A percentile compares a stretch with the other conserved stretches of the same genome.
These are phyloP conservation scores for Clamator glandarius DNA, from an alignment of 2,797 vertebrate species.

Conservation along the genomic window DNA sequence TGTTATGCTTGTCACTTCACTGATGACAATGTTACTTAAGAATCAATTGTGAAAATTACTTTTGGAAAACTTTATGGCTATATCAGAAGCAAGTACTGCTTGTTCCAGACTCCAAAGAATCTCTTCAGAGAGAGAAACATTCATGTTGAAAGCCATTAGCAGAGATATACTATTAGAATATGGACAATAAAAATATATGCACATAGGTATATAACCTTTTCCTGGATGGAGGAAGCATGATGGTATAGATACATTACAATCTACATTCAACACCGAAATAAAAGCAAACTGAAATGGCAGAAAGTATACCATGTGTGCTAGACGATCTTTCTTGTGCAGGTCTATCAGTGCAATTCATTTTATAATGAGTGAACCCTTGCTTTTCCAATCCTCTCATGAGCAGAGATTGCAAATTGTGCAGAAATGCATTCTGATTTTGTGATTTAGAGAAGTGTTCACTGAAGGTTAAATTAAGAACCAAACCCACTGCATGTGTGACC, in stretches of 20 bases:
- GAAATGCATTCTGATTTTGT: constrained; percentile 10
- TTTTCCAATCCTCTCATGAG: background rate
- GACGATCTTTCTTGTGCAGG: background rate
- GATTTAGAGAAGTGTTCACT: background rate
- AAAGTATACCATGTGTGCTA: background rate
- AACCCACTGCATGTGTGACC: background rate
- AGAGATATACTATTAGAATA: background rate
- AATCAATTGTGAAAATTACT: background rate
- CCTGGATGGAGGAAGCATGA: background rate
- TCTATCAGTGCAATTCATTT: background rate
- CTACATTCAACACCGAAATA: background rate
- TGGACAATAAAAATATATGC: background rate
- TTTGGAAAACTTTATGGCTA: background rate
- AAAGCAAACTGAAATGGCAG: background rate
- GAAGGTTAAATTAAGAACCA: constrained; percentile 24
- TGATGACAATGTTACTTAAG: background rate
- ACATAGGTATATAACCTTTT: accelerated
- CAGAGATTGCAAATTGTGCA: background rate
- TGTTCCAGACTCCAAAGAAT: background rate
- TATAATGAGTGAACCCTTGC: background rate
- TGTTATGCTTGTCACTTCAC: background rate
- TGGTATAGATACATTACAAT: background rate
- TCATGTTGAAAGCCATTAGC: background rate
- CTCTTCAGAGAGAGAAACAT: background rate
- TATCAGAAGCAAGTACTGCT: background rate